phyloP scores from a whole-genome alignment of 2,888 invertebrate species.

The Callimorpha dominula region DNA sequence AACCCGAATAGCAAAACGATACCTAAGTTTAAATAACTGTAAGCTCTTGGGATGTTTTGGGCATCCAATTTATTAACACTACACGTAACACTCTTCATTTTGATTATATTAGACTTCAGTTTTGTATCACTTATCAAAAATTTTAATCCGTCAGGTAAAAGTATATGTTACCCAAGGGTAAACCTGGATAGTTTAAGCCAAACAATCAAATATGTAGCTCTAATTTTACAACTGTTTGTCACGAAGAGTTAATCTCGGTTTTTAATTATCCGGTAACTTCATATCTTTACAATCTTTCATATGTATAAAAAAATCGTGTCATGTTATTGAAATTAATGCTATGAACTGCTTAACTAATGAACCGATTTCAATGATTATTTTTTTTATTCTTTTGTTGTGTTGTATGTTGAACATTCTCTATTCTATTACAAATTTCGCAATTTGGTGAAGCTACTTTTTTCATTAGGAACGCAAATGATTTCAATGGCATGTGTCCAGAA shows the following conservation, averaged over 20 bases:
- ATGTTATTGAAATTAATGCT: no score
- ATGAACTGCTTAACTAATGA: no score
- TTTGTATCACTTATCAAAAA: slow-evolving; percentile 51
- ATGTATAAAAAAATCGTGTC: no score
- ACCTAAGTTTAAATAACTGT: neutral
- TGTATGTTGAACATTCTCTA: no score
- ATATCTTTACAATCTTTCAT: neutral
- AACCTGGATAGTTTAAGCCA: slow-evolving; percentile 36
- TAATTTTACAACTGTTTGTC: slow-evolving; percentile 46
- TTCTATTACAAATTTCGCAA: no score
- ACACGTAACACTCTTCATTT: slow-evolving; percentile 28
- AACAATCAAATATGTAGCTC: slow-evolving; percentile 39
- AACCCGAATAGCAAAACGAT: neutral
- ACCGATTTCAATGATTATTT: no score
- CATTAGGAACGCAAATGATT: no score
- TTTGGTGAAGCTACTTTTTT: no score
- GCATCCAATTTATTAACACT: slow-evolving; percentile 33
- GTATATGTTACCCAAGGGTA: slow-evolving; percentile 48
- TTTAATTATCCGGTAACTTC: neutral
- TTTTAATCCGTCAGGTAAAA: slow-evolving; percentile 47
- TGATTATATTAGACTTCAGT: slow-evolving; percentile 36
- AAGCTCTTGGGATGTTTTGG: slow-evolving; percentile 9
- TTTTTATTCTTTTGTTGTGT: no score
- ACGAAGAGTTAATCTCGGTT: slow-evolving; percentile 45
- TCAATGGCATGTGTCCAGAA: no score